These are phyloP conservation scores for Parthenolecanium corni DNA, from an alignment of 2,888 invertebrate genomes.

Conservation along the genomic window DNA sequence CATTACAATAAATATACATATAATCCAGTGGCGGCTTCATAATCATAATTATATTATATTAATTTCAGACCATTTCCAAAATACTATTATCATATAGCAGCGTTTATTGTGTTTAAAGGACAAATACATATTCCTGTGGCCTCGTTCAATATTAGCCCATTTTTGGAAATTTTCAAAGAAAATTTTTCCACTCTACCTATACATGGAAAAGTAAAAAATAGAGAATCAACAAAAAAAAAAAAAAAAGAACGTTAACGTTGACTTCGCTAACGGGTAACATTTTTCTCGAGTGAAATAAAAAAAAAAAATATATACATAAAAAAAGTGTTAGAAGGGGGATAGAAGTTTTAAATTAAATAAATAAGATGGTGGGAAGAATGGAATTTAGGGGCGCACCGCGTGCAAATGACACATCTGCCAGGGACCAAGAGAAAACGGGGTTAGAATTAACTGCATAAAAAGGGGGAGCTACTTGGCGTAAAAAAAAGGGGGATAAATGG, in stretches of 20 bases:
- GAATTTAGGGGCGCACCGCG: slow-evolving; percentile 30
- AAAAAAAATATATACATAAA: background rate
- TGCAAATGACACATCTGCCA: slow-evolving; percentile 32
- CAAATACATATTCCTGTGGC: too few relatives aligned
- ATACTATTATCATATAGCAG: background rate
- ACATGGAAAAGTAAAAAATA: too few relatives aligned
- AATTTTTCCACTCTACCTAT: too few relatives aligned
- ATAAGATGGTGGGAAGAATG: slow-evolving; percentile 27
- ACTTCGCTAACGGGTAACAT: slow-evolving; percentile 17
- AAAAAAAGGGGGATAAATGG: too few relatives aligned
- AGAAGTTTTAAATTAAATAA: slow-evolving; percentile 30
- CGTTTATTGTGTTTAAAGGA: too few relatives aligned
- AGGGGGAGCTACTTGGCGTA: slow-evolving; percentile 24
- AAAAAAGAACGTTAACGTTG: slow-evolving; percentile 21
- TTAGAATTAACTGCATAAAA: slow-evolving; percentile 31
- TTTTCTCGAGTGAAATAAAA: slow-evolving; percentile 6
- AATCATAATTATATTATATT: too few relatives aligned
- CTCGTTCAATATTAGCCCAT: too few relatives aligned
- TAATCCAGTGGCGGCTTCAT: slow-evolving; percentile 15
- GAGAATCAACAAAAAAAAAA: too few relatives aligned
- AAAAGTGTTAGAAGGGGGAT: slow-evolving; percentile 25
- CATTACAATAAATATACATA: background rate
- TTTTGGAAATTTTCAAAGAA: too few relatives aligned
- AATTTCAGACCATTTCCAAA: background rate
- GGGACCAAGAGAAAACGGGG: slow-evolving; percentile 22